Evolutionary conservation across 2,113 vertebrate species (phyloP).

Genomic region (Hystrix brachyura): DNA sequence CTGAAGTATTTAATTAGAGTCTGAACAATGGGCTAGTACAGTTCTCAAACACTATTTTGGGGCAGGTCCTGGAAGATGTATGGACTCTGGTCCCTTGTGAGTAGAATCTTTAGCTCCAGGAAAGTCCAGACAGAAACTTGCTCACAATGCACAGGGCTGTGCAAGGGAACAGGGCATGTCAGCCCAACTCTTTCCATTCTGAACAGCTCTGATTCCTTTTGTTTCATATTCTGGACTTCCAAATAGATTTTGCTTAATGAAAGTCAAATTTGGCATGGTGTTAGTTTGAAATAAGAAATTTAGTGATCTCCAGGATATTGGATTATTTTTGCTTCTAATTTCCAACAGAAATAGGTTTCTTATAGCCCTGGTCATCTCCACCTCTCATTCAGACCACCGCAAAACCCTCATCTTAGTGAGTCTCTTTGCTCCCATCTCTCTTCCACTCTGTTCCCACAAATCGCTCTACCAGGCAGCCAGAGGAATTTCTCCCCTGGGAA

Average conservation of each 20-base stretch:
- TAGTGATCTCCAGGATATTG: neutral
- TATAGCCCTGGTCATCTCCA: neutral
- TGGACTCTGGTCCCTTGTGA: neutral
- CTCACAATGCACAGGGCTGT: neutral
- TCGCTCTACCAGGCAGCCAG: neutral
- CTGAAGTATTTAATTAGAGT: neutral
- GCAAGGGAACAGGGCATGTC: neutral
- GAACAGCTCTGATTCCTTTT: neutral
- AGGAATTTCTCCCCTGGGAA: neutral
- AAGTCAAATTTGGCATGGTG: neutral
- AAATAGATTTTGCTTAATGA: neutral
- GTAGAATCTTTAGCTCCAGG: neutral
- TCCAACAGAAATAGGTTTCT: neutral
- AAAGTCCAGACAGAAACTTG: neutral
- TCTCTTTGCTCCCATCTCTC: neutral
- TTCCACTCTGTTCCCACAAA: neutral
- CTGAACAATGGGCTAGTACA: neutral
- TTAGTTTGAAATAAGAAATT: neutral
- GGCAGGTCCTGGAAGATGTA: neutral
- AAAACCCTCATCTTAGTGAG: no score
- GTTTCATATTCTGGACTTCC: neutral
- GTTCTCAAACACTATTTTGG: neutral
- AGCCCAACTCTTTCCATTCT: rapidly evolving
- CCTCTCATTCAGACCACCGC: neutral
- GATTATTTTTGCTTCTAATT: neutral